phyloP scores from a whole-genome alignment of 2,113 vertebrate genomes.

The Zosterops hypoxanthus region DNA sequence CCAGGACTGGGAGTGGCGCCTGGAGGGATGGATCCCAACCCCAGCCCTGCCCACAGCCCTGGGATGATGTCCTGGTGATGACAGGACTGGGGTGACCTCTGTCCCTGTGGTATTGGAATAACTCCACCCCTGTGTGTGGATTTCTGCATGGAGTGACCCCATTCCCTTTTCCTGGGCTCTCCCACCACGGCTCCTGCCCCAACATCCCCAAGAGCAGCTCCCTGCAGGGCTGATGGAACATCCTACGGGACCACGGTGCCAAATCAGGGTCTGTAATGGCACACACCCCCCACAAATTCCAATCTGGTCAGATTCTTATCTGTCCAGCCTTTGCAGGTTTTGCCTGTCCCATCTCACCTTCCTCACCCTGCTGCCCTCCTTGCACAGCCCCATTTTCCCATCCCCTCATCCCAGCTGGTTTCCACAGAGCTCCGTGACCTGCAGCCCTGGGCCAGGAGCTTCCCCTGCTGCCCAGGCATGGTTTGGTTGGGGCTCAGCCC shows the following conservation, averaged over 20 bases:
- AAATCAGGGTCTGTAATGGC: background rate
- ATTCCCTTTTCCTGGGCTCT: background rate
- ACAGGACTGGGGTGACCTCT: background rate
- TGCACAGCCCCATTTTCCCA: fast-evolving
- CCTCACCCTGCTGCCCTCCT: fast-evolving
- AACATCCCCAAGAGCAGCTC: background rate
- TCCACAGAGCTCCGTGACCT: background rate
- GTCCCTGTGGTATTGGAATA: fast-evolving
- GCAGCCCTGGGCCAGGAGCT: background rate
- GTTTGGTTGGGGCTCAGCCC: background rate
- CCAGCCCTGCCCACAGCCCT: background rate
- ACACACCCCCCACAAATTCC: fast-evolving
- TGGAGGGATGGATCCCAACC: background rate
- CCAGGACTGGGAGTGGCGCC: background rate
- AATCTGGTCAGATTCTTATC: background rate
- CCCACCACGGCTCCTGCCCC: background rate
- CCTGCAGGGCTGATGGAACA: background rate
- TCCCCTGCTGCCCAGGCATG: background rate
- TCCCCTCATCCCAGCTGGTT: background rate
- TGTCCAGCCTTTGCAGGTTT: background rate
- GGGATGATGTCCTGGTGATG: fast-evolving
- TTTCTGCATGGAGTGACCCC: background rate
- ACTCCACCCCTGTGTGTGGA: background rate
- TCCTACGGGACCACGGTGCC: background rate
- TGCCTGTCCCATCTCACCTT: background rate